Evolutionary conservation across 1,140 invertebrate species (phyloP), one percentile per base, ranked within the genome.

Genomic region (Nephotettix cincticeps): DNA sequence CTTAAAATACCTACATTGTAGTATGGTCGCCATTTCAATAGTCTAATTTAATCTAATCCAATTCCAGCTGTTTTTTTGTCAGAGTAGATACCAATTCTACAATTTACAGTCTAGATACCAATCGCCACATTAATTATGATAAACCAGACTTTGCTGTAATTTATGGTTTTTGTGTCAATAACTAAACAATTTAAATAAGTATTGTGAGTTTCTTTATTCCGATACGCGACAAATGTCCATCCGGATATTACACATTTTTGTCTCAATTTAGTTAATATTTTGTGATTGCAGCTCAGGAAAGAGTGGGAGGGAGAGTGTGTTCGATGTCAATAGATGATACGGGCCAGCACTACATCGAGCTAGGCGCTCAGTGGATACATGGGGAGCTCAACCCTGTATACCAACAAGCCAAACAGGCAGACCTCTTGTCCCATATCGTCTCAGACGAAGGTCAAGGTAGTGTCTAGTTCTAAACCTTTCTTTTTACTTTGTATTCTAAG

Each of bases 351-450:
- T 65, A 40, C 30, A 68, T 86, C n/a, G 91, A 93, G 79, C 71
- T 86, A 11, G 91, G 91, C 14, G 91, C 91, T 9, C 91, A 93
- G 78, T 93, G 90, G 88, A 81, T 93, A 27, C 91, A 93, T 73
- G 90, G 90, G 1, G 81, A 86, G 72, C 78, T 87, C 58, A 88
- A 89, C 80, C 71, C 77, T 19, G 77, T 91, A 1, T 85, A 83
- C 75, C 61, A 84, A 68, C 78, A 87, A 61, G 80, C 83, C 14
- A 67, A 78, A 51, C 61, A 82, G 70, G 68, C 82, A 64, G 72
- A 81, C 32, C 76, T 86, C 3, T 32, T 89, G 1, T 81, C 82
- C 9, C 72, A 79, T n/a, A 70, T 75, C 45, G 73, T 77, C 58
- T 85, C 83, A 0, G 76, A 77, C 51, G 87, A 88, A 78, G 87